These are phyloP conservation scores for Eilema depressum DNA, from an alignment of 2,888 invertebrate species.

Conservation along the genomic window DNA sequence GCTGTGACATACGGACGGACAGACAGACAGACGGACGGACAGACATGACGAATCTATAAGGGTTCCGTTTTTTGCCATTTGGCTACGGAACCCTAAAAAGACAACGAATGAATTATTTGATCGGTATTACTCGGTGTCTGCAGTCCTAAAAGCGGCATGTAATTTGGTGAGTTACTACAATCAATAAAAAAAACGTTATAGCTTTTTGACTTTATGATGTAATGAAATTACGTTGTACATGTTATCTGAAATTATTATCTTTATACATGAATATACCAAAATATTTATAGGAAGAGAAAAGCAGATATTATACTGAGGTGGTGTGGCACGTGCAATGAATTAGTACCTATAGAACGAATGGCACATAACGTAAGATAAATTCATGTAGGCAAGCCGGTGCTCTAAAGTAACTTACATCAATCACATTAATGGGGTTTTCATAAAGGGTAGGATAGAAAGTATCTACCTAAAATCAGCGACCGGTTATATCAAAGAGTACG, in stretches of 20 bases:
- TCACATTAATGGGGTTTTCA: no score
- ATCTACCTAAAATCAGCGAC: no score
- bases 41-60: no score
- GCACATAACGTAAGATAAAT: neutral
- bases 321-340: neutral
- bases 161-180: neutral
- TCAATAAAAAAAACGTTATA: neutral
- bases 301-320: neutral
- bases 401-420: neutral
- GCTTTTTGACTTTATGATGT: slow-evolving; percentile 1
- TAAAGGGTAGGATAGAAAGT: no score
- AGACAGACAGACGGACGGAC: no score
- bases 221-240: slow-evolving; percentile 1
- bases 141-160: neutral
- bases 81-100: no score
- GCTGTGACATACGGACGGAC: no score
- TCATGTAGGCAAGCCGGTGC: neutral
- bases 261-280: neutral
- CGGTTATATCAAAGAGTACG: no score
- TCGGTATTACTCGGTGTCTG: neutral
- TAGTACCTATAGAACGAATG: neutral
- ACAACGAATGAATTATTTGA: slow-evolving; percentile 4
- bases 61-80: no score
- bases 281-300: neutral
- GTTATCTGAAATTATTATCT: slow-evolving; percentile 1